Base-by-base conservation (phyloP, 2,888 invertebrate genomes). In the Drosophila vallismaia region DNA sequence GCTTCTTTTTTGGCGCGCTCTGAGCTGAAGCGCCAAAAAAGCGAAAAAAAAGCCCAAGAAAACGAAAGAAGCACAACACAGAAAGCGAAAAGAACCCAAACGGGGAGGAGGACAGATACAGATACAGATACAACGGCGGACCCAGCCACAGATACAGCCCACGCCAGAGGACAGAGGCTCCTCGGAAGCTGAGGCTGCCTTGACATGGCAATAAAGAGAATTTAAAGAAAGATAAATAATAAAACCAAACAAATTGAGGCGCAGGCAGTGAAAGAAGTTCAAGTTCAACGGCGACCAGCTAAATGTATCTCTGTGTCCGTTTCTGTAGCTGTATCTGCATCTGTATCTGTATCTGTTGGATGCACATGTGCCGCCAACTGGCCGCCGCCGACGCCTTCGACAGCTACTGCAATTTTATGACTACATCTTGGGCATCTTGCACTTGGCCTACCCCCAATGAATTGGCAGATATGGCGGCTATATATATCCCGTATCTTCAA, bases 131-230 rank as follows among this genome's bases (percentile, higher is more conserved):
- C 45, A 60, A 26, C 12, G 2, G 14, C 42, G 19, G 40, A 40
- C 14, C 12, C 12, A 14, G 40, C 14, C 46, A 45, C 58, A 56
- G 36, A 50, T 64, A 45, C 55, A 38, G 48, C 51, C 46, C 48
- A 40, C 44, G 24, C 44, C 44, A 24, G 19, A 24, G 24, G 44
- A 44, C 24, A 19, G 44, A 19, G 44, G 24, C 52, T 48, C 52
- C 48, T 48, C 28, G 40, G 19, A n/a, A 36, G 36, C 36, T 38
- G 48, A 28, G 36, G 52, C 67, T 69, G 86, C 86, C 86, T 80
- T 78, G 78, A 86, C 81, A 84, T 74, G 81, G 77, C 86, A 86
- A 77, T 86, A 84, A 84, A 84, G 67, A 53, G 83, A 82, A 83
- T 82, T 82, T 78, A 85, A 82, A 82, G 86, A 69, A 75, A 79